Percentiles rank a stretch among this genome's conserved stretches.
Conservation (phyloP, 2,797 vertebrate genomes). For the Craterocephalus amniculus region DNA sequence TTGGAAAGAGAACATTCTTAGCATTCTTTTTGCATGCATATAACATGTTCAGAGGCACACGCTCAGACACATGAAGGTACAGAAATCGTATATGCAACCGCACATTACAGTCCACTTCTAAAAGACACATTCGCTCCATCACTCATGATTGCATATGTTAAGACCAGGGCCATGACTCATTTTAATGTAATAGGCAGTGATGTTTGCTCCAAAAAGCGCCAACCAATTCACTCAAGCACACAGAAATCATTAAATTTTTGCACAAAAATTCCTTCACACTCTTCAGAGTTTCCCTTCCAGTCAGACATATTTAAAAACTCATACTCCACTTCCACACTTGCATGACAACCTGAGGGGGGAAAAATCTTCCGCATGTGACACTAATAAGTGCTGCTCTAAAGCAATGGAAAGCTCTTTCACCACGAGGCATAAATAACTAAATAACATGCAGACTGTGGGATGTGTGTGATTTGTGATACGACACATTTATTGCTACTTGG, state of each 20-base stretch:
- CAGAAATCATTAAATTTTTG: conserved; percentile 31
- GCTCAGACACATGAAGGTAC: conserved; percentile 4
- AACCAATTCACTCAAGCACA: conserved; percentile 22
- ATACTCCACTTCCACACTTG: conserved; percentile 55
- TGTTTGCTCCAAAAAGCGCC: conserved; percentile 8
- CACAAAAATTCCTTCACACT: conserved; percentile 24
- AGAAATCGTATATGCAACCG: background rate
- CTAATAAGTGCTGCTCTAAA: conserved; percentile 68
- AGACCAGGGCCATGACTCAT: conserved; percentile 29
- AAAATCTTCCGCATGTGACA: conserved; percentile 71
- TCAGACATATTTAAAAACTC: conserved; percentile 68
- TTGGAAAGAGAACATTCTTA: too few relatives aligned
- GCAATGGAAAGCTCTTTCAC: conserved; percentile 56
- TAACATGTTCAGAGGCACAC: background rate
- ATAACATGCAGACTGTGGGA: conserved; percentile 57
- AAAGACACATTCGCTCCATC: conserved; percentile 5
- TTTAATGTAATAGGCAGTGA: conserved; percentile 44
- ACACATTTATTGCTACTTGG: conserved; percentile 64
- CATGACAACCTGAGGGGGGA: conserved; percentile 71
- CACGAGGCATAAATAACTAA: conserved; percentile 70
- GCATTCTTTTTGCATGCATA: background rate
- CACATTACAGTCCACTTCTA: background rate
- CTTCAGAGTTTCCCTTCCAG: conserved; percentile 55
- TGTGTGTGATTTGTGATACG: conserved; percentile 63
- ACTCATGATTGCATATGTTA: conserved; percentile 17